Evolutionary conservation across 2,888 invertebrate species (phyloP), one percentile per base, ranked within the genome.

Genomic region (Spodoptera picta): DNA sequence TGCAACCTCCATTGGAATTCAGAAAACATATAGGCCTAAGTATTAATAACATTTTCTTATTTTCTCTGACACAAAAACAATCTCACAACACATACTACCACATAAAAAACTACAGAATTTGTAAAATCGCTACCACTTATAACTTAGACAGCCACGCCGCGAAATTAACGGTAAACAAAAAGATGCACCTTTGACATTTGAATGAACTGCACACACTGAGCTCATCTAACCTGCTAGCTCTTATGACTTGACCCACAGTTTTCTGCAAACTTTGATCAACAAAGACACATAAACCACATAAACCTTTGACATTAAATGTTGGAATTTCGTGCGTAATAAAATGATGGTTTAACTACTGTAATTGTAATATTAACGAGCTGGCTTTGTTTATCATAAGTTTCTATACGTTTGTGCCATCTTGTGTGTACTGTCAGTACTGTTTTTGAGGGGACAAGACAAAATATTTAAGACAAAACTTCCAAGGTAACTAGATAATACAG

Each of bases 111-210:
- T 24, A 24, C 24, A 4, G 4, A 4, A 27, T 4, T 27, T 27
- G 5, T 27, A 36, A 36, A 36, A 0, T 9, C 56, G 51, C 69
- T 42, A n/a, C 9, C 44, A 23, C 45, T 31, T 31, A 10, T 55
- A 11, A 46, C 55, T 41, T 63, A 7, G 4, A 54, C 69, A 72
- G 7, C 56, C 72, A 57, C 58, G 27, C 45, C 44, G 54, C 67
- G 51, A 65, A 65, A 73, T 73, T 73, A 77, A 77, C 77, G 60
- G 77, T 75, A 68, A 56, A 70, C 77, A 65, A 77, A 77, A 77
- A 77, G 73, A 66, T 75, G 65, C 55, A 69, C 65, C 75, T 73
- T 70, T 77, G 77, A 68, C 75, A 70, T 77, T 77, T 45, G 64
- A 68, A 65, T 73, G 36, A 67, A 68, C 61, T 64, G 63, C 70